These are phyloP conservation scores for Micromussa lordhowensis DNA, from an alignment of 92 coral and sea anemone genomes.

Conservation along the genomic window DNA sequence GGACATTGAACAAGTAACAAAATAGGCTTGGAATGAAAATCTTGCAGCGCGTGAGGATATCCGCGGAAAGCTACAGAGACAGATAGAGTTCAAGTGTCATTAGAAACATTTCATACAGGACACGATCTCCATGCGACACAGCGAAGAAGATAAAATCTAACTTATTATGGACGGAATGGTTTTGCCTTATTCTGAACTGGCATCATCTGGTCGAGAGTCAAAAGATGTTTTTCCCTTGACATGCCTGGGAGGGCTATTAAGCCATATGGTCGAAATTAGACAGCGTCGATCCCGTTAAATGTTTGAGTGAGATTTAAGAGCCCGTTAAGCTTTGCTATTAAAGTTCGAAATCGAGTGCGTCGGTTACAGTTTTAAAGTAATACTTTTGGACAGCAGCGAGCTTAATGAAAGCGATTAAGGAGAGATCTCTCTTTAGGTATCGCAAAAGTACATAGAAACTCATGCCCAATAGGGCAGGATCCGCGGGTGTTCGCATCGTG, in stretches of 20 bases:
- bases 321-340: neutral
- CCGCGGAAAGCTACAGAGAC: neutral
- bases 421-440: neutral
- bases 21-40: neutral
- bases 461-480: neutral
- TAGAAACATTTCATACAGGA: constrained; percentile 1
- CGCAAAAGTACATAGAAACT: neutral
- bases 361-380: neutral
- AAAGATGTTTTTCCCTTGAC: neutral
- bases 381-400: neutral
- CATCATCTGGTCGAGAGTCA: no score
- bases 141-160: neutral
- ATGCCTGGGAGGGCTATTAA: neutral
- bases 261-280: neutral
- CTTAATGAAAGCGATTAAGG: neutral
- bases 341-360: neutral
- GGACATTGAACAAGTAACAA: neutral
- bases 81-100: constrained; percentile 9
- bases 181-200: neutral
- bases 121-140: neutral
- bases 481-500: neutral
- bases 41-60: neutral
- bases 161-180: neutral
- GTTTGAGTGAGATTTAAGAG: neutral
- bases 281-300: neutral